Base-by-base conservation (phyloP, 2,113 vertebrate genomes). In the Phylloscopus trochilus region DNA sequence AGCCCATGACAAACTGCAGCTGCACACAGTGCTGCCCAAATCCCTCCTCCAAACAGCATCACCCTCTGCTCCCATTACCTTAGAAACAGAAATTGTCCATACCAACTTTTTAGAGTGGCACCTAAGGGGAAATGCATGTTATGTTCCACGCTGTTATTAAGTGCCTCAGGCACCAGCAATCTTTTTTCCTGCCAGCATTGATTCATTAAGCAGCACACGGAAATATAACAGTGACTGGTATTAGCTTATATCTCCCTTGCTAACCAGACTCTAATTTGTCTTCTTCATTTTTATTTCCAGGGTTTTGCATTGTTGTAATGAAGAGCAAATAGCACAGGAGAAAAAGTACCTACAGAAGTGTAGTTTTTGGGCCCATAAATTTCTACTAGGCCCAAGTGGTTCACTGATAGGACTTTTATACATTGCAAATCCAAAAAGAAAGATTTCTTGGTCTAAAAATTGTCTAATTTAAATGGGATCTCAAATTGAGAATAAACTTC, bases 261-360 rank as follows among this genome's bases (percentile, higher is more conserved):
- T 91, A 79, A 87, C 51, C 75, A 94, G 51, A 74, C 30, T 58
- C 83, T 80, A 67, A 79, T 86, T 95, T 94, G 86, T 95, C 74
- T 96, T 75, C 77, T 89, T 93, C 30, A 9, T 80, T 95, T 91
- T 90, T 77, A 30, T 83, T 86, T 70, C 63, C 43, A 72, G 41
- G 41, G 47, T 59, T 88, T 86, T 93, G 55, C 27, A 15, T 74
- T 84, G 59, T 41, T 86, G 43, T 43, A 80, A 94, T 18, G 56
- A 77, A 83, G 79, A 90, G 75, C 44, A 64, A 81, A 81, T 49
- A 56, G 44, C 55, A 44, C 10, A 31, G 35, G 73, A 67, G 43
- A 86, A 88, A 69, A 90, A 77, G 7, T 43, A 60, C 5, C 33
- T 28, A 18, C 47, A 33, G 72, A 90, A 68, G 47, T 73, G 28